Evolutionary conservation across 2,797 vertebrate species (phyloP).

Genomic region (Sebastes nivosus): DNA sequence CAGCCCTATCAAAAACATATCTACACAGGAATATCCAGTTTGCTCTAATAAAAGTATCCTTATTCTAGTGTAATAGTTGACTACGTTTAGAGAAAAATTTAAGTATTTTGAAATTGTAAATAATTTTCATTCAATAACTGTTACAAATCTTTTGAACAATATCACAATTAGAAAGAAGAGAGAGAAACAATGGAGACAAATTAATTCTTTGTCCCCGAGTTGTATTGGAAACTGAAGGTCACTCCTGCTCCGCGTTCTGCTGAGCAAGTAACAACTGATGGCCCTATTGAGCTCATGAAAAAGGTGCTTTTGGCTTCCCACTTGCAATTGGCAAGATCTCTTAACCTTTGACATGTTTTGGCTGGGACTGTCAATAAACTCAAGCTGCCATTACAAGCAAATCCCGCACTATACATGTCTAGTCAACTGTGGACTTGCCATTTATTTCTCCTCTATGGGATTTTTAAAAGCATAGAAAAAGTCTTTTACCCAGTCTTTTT

Average conservation of each 20-base stretch:
- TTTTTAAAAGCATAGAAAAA: conserved; percentile 79
- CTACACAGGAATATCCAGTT: neutral
- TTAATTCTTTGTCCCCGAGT: conserved; percentile 61
- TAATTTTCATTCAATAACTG: neutral
- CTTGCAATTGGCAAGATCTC: conserved; percentile 76
- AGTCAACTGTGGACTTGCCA: conserved; percentile 84
- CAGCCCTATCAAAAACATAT: too few species aligned
- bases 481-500: conserved; percentile 68
- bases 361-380: conserved; percentile 75
- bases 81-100: neutral
- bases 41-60: neutral
- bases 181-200: conserved; percentile 63
- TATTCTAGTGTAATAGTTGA: neutral
- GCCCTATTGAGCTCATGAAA: conserved; percentile 74
- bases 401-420: conserved; percentile 77
- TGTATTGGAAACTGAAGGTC: conserved; percentile 59
- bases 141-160: conserved; percentile 31
- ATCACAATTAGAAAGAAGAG: conserved; percentile 25
- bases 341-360: conserved; percentile 86
- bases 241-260: conserved; percentile 57
- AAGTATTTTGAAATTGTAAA: neutral
- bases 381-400: conserved; percentile 80
- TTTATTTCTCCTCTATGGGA: conserved; percentile 83
- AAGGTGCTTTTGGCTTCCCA: conserved; percentile 71
- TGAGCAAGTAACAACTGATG: conserved; percentile 72